A percentile compares a stretch with the other conserved stretches of the same genome.
These are phyloP conservation scores for Muntiacus reevesi DNA, from an alignment of 2,113 vertebrate species.

Conservation along the genomic window DNA sequence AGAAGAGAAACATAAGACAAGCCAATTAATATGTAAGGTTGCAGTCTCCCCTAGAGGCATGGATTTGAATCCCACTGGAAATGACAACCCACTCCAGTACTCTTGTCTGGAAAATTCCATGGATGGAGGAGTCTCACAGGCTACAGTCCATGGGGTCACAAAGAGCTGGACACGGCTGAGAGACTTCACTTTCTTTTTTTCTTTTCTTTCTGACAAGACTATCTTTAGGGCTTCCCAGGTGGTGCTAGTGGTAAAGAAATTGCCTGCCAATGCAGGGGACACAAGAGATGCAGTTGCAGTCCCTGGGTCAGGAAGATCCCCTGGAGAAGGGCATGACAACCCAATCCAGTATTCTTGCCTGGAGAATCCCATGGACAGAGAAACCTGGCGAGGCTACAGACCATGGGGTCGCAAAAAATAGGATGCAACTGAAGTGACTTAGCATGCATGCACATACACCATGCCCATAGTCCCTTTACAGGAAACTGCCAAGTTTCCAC, in stretches of 20 bases:
- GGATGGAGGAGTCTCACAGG: not conserved
- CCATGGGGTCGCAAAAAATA: not conserved
- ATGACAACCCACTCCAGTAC: not conserved
- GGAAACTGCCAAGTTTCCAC: not conserved
- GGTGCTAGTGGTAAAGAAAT: not conserved
- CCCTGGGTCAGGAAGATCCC: not conserved
- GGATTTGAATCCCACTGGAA: not conserved
- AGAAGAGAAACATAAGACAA: not conserved
- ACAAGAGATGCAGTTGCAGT: not conserved
- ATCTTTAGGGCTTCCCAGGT: not conserved
- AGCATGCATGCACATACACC: not conserved
- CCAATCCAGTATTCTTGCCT: not conserved
- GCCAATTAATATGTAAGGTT: not conserved
- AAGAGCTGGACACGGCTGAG: rapidly evolving
- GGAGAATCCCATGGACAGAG: not conserved
- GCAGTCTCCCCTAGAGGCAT: not conserved
- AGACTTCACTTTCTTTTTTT: not conserved
- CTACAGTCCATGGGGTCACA: not conserved
- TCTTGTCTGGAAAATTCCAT: not conserved
- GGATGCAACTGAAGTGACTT: not conserved
- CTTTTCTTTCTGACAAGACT: not conserved
- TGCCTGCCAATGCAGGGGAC: not conserved
- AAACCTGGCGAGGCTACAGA: not conserved
- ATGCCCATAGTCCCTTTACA: not conserved
- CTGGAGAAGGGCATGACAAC: not conserved